Evolutionary conservation across 2,797 vertebrate species (phyloP), one percentile per base, ranked within the genome.

Genomic region (Otus scops): DNA sequence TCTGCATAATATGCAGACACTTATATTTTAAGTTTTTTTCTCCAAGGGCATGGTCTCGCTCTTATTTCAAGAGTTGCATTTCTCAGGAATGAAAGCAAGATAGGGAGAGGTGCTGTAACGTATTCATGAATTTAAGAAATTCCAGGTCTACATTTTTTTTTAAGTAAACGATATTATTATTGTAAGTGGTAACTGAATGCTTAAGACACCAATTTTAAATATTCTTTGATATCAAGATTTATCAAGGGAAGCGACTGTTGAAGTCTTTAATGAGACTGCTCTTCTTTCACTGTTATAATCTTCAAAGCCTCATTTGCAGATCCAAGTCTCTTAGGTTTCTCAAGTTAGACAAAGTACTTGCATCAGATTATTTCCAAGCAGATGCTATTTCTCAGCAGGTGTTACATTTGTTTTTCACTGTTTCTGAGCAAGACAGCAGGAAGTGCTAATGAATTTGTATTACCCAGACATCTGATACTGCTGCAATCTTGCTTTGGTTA

Each of bases 361-460:
- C 92, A 96, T 95, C 92, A 95, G 95, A 97, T 97, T 95, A 97
- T 97, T 96, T 97, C 94, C 92, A 96, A 96, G 93, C 96, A 98
- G 97, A 97, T 97, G 97, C 94, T 97, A 60, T 88, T 97, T 97
- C 97, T 96, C 97, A 97, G 97, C 96, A 97, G 97, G 97, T 95
- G 95, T 96, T 97, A 96, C 96, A 97, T 98, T 97, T 97, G 95
- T 97, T 97, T 97, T 97, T 92, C 96, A 95, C 93, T 93, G 87
- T 96, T 97, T 96, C 96, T 95, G 90, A 86, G 96, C 94, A 96
- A 96, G 95, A 80, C 89, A 93, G 95, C 97, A 95, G 97, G 97
- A 97, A 96, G 88, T 86, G 85, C 91, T 97, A 96, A 95, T 95
- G 95, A 97, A 97, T 97, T 96, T 93, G 75, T 96, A 96, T 95